Conservation (phyloP, 2,797 vertebrate genomes). For the Morus bassanus region DNA sequence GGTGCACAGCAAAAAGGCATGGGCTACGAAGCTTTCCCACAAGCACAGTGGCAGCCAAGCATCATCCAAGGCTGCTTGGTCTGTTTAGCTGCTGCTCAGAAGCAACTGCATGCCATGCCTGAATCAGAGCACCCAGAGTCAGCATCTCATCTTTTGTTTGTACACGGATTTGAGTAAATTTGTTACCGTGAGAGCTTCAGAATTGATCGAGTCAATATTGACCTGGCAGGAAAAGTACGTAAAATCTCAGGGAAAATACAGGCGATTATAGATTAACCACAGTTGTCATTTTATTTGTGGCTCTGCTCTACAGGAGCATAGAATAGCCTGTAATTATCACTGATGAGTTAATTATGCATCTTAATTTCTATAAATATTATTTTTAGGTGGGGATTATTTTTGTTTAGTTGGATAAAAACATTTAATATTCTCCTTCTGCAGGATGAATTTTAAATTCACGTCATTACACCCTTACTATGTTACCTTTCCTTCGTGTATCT, state of each 20-base stretch:
- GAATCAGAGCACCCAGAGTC: neutral
- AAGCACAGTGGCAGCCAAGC: neutral
- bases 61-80: neutral
- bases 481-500: neutral
- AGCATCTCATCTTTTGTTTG: neutral
- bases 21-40: neutral
- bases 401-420: neutral
- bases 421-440: neutral
- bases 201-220: neutral
- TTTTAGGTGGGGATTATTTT: neutral
- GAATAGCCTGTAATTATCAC: neutral
- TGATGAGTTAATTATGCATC: neutral
- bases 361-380: neutral
- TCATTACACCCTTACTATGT: neutral
- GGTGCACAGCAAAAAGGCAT: neutral
- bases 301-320: neutral
- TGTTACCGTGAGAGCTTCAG: neutral
- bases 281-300: neutral
- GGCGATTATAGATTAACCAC: neutral
- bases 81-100: neutral
- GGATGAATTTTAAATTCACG: neutral
- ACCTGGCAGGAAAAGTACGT: neutral
- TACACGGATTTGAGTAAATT: neutral
- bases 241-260: neutral
- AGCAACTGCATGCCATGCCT: accelerated